Percentiles rank a stretch among this genome's conserved stretches.
These are phyloP conservation scores for Picathartes gymnocephalus DNA, from an alignment of 2,113 vertebrate genomes.

Conservation along the genomic window DNA sequence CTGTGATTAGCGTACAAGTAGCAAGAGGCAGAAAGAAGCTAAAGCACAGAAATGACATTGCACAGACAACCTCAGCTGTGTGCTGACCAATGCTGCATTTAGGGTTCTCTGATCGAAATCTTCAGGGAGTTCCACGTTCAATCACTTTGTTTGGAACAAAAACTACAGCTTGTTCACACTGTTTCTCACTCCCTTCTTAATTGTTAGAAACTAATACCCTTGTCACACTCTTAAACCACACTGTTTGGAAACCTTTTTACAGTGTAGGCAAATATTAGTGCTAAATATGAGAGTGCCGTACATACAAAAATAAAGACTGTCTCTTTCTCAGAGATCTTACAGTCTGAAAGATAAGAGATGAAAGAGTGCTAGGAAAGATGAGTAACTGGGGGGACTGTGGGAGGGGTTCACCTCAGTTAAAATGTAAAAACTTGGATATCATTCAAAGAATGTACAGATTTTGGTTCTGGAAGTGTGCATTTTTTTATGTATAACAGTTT, in stretches of 20 bases:
- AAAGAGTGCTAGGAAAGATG: conserved; percentile 26
- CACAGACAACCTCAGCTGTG: not conserved
- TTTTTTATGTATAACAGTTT: not conserved
- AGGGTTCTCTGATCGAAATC: not conserved
- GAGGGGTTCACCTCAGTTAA: not conserved
- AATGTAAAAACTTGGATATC: not conserved
- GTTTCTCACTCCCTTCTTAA: not conserved
- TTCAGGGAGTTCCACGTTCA: not conserved
- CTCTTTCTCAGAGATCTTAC: conserved; percentile 34
- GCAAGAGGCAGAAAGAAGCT: not conserved
- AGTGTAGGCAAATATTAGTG: not conserved
- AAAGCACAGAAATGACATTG: not conserved
- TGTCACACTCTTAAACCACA: not conserved
- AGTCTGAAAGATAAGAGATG: conserved; percentile 57
- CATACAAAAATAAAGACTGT: conserved; percentile 47
- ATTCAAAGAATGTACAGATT: not conserved
- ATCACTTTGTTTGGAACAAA: not conserved
- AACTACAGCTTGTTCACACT: not conserved
- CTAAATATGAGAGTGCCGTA: not conserved
- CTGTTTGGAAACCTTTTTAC: not conserved
- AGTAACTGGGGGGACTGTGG: not conserved
- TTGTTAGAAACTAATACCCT: not conserved
- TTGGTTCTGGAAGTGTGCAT: not conserved
- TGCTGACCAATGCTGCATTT: rapidly evolving
- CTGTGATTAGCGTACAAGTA: rapidly evolving